These are phyloP conservation scores for Notoglanidium macrostoma DNA, from an alignment of 2,797 vertebrate species.

Conservation along the genomic window DNA sequence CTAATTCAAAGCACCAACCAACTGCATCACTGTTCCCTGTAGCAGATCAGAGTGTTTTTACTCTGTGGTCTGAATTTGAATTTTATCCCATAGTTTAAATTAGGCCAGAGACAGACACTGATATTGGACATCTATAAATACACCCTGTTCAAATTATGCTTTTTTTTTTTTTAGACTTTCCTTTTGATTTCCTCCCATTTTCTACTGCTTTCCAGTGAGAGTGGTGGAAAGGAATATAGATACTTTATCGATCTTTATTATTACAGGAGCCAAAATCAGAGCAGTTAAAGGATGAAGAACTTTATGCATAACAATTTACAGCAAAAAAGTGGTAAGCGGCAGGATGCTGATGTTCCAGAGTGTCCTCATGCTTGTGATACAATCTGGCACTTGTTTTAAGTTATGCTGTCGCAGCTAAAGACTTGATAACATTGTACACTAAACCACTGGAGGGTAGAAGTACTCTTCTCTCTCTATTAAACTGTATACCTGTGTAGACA, in stretches of 20 bases:
- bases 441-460: background rate
- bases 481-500: background rate
- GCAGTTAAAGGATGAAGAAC: background rate
- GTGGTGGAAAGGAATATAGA: background rate
- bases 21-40: background rate
- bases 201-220: background rate
- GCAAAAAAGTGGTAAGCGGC: background rate
- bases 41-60: constrained; percentile 16
- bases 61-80: background rate
- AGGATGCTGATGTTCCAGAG: background rate
- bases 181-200: background rate
- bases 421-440: background rate
- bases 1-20: background rate
- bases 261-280: background rate
- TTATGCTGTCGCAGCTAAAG: background rate
- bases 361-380: background rate
- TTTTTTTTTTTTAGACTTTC: background rate
- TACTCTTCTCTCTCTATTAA: background rate
- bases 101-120: constrained; percentile 48
- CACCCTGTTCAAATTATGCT: background rate
- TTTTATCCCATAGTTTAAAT: constrained; percentile 8
- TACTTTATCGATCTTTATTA: background rate
- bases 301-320: background rate
- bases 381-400: no score
- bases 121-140: constrained; percentile 50